Evolutionary conservation across 1,140 invertebrate species (phyloP), one percentile per base, ranked within the genome.

Genomic region (Ctenoplectra terminalis): DNA sequence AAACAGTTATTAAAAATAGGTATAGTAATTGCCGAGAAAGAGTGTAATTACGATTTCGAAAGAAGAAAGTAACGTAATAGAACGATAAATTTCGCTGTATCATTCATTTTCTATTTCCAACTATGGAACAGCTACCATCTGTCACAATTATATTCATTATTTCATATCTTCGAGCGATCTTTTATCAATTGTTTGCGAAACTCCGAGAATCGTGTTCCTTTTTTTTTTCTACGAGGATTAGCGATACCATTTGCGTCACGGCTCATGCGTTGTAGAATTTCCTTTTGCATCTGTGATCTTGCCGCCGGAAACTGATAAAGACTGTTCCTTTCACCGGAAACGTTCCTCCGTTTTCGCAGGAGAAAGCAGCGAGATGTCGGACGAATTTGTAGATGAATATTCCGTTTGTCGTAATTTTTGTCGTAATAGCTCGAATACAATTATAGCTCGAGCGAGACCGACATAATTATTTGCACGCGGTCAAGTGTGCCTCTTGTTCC

Each of bases 301-400:
- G 8, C 5, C 26, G 26, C 26, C 61, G 63, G 37, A 76, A 56
- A 54, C 11, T 3, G 3, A 9, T 9, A n/a, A 54, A 1, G 20
- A 64, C 17, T 52, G 37, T 64, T 50, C 64, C 64, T 82, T 70
- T 70, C 64, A 69, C 74, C 58, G 46, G 66, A 77, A 69, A 69
- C 13, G 26, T 52, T 40, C 34, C 23, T 69, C 37, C 20, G 17
- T 69, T 46, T 61, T 37, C 50, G 23, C 66, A 5, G 11, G 69
- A 31, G 77, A 80, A 63, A 72, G 77, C 73, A 40, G 56, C 56
- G 13, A 46, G 29, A 31, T 2, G 26, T n/a, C 23, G 58, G 8
- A 40, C 34, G 73, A 64, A 64, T 52, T 66, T 34, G 0, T 34
- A 15, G 17, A 29, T 1, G 37, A 40, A 67, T 9, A 9, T 58